phyloP scores from a whole-genome alignment of 1,140 invertebrate species.

The Chrysoperla carnea region DNA sequence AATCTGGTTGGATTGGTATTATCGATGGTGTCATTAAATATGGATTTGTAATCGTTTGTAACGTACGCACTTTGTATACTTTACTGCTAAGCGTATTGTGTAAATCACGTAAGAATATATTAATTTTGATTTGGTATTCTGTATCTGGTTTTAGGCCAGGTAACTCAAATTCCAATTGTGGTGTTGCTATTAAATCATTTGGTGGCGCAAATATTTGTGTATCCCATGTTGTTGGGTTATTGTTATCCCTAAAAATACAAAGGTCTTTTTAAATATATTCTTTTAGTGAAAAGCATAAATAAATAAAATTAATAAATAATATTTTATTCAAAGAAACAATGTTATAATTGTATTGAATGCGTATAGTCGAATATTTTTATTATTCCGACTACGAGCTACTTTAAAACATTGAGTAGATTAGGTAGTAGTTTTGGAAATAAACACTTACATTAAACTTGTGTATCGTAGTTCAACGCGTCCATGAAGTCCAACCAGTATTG shows the following conservation, averaged over 20 bases:
- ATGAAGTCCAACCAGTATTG: slow-evolving; percentile 64
- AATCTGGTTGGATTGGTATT: slow-evolving; percentile 49
- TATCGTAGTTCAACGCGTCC: slow-evolving; percentile 69
- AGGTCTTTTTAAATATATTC: slow-evolving; percentile 7
- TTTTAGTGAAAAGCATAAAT: slow-evolving; percentile 1
- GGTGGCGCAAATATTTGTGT: slow-evolving; percentile 70
- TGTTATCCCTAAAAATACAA: slow-evolving; percentile 39
- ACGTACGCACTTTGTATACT: slow-evolving; percentile 51
- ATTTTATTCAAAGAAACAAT: too few species aligned
- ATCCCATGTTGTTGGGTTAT: slow-evolving; percentile 49
- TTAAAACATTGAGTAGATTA: too few species aligned
- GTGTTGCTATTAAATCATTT: slow-evolving; percentile 63
- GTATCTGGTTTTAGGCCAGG: slow-evolving; percentile 58
- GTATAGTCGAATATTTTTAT: too few species aligned
- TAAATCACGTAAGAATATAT: slow-evolving; percentile 51
- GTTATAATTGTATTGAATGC: too few species aligned
- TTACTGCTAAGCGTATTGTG: slow-evolving; percentile 53
- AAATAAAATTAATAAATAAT: slow-evolving; percentile 1
- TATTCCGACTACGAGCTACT: too few species aligned
- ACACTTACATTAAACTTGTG: slow-evolving; percentile 49
- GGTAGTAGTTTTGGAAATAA: too few species aligned
- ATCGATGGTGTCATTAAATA: slow-evolving; percentile 36
- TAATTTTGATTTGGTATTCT: slow-evolving; percentile 63
- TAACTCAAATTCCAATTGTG: slow-evolving; percentile 66
- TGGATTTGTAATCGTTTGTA: slow-evolving; percentile 22